These are phyloP conservation scores for Oncorhynchus clarkii DNA, from an alignment of 2,113 vertebrate genomes.

Conservation along the genomic window DNA sequence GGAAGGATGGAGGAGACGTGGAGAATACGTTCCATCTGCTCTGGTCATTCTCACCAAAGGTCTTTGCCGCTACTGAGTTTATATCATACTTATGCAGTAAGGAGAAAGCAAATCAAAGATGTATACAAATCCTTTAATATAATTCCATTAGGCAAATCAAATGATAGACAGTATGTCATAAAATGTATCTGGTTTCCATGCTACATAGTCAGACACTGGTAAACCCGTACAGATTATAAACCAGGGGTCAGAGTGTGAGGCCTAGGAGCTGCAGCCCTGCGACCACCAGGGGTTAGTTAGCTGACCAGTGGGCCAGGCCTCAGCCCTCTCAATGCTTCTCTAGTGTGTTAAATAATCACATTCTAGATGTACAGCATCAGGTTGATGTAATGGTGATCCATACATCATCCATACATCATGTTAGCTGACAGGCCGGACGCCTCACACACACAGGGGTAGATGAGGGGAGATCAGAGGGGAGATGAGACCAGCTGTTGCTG, in stretches of 20 bases:
- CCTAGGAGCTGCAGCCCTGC: conserved; percentile 50
- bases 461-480: background rate
- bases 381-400: conserved; percentile 73
- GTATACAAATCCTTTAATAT: background rate
- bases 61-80: conserved; percentile 2
- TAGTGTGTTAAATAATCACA: conserved; percentile 73
- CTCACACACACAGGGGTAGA: background rate
- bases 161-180: background rate
- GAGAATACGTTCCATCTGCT: conserved; percentile 22
- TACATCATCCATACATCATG: conserved; percentile 78
- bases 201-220: background rate
- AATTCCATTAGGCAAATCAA: background rate
- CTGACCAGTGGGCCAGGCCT: conserved; percentile 1
- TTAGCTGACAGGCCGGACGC: conserved; percentile 34
- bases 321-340: conserved; percentile 57
- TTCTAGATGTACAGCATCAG: conserved; percentile 68
- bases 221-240: conserved; percentile 28
- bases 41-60: conserved; percentile 17
- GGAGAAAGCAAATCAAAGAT: background rate
- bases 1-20: conserved; percentile 7
- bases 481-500: background rate
- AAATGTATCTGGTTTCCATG: background rate
- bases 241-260: conserved; percentile 50
- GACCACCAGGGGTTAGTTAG: conserved; percentile 58
- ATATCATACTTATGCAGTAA: conserved; percentile 11